Conservation (phyloP, 2,888 invertebrate species). For the Lagria hirta region DNA sequence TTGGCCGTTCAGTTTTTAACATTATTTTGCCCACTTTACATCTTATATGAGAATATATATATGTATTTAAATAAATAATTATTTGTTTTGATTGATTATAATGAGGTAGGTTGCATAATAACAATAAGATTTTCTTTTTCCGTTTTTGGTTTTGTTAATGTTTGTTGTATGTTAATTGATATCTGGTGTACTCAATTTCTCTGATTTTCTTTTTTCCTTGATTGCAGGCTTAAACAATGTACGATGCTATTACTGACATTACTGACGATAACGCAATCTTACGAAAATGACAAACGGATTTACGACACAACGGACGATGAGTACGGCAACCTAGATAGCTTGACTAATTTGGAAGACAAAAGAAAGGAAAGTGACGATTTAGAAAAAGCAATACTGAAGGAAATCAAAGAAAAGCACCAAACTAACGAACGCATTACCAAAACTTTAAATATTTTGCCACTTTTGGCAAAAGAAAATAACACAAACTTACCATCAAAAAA, state of each 20-base stretch:
- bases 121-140: no score
- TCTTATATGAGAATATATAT: constrained; percentile 4
- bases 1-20: constrained; percentile 18
- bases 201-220: no score
- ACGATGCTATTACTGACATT: constrained; percentile 13
- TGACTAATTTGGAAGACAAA: constrained; percentile 7
- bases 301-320: constrained; percentile 2
- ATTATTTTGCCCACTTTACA: constrained; percentile 3
- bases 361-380: constrained; percentile 12
- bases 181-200: neutral
- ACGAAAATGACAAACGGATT: constrained; percentile 7
- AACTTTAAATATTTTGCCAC: no score
- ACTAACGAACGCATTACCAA: no score
- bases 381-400: constrained; percentile 4
- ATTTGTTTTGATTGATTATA: no score
- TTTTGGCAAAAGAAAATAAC: constrained; percentile 2
- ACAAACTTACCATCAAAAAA: no score
- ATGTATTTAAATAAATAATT: neutral
- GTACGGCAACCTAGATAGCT: constrained; percentile 8
- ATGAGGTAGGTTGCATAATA: constrained; percentile 15
- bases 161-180: no score
- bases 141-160: no score
- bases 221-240: constrained; percentile 15
- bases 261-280: constrained; percentile 12
- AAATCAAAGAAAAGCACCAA: constrained; percentile 23